These are phyloP conservation scores for Stenchaetothrips biformis DNA, from an alignment of 2,888 invertebrate species.

Conservation along the genomic window DNA sequence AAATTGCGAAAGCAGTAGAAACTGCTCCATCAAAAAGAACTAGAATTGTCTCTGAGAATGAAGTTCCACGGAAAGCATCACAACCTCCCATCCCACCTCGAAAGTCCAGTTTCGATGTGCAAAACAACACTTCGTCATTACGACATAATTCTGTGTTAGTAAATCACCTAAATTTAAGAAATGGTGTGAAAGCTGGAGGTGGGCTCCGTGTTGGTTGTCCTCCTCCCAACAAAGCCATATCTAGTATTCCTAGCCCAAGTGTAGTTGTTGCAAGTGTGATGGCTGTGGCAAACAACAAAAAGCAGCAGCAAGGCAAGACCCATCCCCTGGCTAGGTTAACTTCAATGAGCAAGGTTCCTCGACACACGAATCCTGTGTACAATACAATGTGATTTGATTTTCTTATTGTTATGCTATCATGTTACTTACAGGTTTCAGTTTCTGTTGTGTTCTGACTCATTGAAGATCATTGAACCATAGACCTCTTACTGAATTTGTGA, in stretches of 20 bases:
- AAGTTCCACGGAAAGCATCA: slow-evolving; percentile 27
- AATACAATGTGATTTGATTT: slow-evolving; percentile 75
- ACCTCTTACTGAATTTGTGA: not conserved
- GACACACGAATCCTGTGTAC: slow-evolving; percentile 77
- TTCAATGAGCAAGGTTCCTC: slow-evolving; percentile 58
- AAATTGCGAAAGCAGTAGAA: slow-evolving; percentile 44
- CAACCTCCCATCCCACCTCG: slow-evolving; percentile 44
- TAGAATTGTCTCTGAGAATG: slow-evolving; percentile 38
- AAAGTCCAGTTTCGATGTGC: slow-evolving; percentile 43
- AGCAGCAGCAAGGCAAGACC: slow-evolving; percentile 86
- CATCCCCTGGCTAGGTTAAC: slow-evolving; percentile 86
- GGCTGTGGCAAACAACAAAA: slow-evolving; percentile 67
- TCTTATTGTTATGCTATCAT: slow-evolving; percentile 7
- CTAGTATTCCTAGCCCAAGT: slow-evolving; percentile 49
- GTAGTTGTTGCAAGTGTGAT: slow-evolving; percentile 64
- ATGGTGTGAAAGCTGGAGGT: slow-evolving; percentile 30
- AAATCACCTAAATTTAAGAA: slow-evolving; percentile 34
- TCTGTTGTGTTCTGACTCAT: not conserved
- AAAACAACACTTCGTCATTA: slow-evolving; percentile 35
- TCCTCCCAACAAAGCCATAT: slow-evolving; percentile 43
- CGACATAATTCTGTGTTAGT: slow-evolving; percentile 41
- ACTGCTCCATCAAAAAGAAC: slow-evolving; percentile 33
- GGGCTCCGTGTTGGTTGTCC: slow-evolving; percentile 39
- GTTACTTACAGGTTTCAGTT: not conserved
- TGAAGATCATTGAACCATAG: not conserved